Conservation (phyloP, 2,888 invertebrate genomes). For the Caenorhabditis drosophilae region DNA sequence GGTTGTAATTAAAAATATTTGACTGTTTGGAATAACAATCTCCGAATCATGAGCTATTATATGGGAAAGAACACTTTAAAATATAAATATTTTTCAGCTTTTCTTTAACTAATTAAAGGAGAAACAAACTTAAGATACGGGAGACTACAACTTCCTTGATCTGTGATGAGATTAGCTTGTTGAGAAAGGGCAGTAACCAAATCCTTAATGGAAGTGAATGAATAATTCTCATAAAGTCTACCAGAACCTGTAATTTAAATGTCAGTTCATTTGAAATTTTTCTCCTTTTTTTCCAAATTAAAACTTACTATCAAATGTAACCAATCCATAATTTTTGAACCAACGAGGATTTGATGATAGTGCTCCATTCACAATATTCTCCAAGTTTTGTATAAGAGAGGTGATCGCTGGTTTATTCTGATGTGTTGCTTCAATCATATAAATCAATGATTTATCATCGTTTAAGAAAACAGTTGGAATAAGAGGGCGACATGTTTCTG, state of each 20-base stretch:
- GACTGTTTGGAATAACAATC: conserved; percentile 38
- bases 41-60: conserved; percentile 24
- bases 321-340: conserved; percentile 49
- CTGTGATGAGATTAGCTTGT: conserved; percentile 10
- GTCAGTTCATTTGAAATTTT: not conserved
- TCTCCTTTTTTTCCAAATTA: not conserved
- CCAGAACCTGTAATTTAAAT: conserved; percentile 29
- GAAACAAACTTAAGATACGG: conserved; percentile 26
- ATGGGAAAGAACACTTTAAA: conserved; percentile 18
- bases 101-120: no score
- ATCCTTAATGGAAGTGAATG: conserved; percentile 22
- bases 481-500: conserved; percentile 29
- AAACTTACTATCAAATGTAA: conserved; percentile 47
- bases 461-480: conserved; percentile 26
- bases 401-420: conserved; percentile 32
- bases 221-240: conserved; percentile 25
- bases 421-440: conserved; percentile 44
- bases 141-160: conserved; percentile 37
- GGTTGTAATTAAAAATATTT: conserved; percentile 40
- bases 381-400: conserved; percentile 31
- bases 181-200: conserved; percentile 29
- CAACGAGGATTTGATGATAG: conserved; percentile 26
- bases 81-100: no score
- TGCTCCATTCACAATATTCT: conserved; percentile 19
- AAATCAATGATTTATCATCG: conserved; percentile 40